Evolutionary conservation across 2,797 vertebrate species (phyloP).

Genomic region (Pseudopleuronectes americanus): DNA sequence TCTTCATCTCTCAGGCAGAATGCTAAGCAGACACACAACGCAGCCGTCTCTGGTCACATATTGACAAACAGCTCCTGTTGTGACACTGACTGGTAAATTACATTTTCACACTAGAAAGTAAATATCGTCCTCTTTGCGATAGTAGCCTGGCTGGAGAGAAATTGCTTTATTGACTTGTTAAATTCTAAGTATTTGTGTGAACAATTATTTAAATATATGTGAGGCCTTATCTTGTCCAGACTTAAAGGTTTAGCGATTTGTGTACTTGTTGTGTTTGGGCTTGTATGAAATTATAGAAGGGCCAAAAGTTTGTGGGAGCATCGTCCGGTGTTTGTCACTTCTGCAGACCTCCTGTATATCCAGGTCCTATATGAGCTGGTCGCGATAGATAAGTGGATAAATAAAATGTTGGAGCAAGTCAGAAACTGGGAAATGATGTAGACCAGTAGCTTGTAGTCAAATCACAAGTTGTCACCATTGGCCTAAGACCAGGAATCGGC

Average conservation of each 20-base stretch:
- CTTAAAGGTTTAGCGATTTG: neutral
- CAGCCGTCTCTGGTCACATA: conserved; percentile 60
- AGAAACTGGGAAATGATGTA: no score
- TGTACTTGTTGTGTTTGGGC: neutral
- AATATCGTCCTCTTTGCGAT: conserved; percentile 33
- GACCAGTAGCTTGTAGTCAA: no score
- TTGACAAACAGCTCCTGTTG: conserved; percentile 51
- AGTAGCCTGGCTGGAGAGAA: conserved; percentile 26
- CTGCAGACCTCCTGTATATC: no score
- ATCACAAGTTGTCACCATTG: no score
- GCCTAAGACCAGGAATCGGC: no score
- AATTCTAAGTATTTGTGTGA: conserved; percentile 25
- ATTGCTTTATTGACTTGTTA: conserved; percentile 35
- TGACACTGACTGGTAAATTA: conserved; percentile 61
- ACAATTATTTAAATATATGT: neutral
- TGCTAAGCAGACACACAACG: conserved; percentile 60
- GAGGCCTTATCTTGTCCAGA: neutral
- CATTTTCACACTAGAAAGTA: conserved; percentile 60
- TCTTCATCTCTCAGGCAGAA: conserved; percentile 60
- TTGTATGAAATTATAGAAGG: no score
- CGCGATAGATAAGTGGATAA: no score
- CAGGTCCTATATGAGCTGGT: no score
- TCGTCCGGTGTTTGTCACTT: no score
- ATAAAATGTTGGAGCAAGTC: no score
- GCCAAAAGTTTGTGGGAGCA: no score